Conservation (phyloP, 2,113 vertebrate genomes). For the Vidua macroura region DNA sequence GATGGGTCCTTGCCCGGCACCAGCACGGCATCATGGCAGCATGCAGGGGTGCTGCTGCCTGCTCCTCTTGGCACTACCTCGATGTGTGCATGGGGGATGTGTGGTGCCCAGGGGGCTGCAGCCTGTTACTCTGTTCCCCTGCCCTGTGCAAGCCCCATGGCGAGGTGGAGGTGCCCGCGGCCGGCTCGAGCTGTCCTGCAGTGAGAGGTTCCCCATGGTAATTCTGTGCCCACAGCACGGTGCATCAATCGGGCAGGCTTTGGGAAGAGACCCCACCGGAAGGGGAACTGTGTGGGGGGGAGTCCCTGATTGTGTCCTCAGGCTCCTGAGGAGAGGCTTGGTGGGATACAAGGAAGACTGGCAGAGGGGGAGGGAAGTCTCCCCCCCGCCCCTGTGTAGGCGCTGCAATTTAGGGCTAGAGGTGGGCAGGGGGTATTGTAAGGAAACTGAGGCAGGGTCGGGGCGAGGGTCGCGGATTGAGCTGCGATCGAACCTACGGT, state of each 20-base stretch:
- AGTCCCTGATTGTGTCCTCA: neutral
- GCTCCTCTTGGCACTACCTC: neutral
- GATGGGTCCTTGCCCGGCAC: neutral
- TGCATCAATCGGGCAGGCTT: neutral
- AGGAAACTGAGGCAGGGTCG: neutral
- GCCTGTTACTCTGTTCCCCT: accelerated
- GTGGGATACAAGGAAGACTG: neutral
- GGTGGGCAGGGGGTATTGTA: neutral
- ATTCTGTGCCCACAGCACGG: neutral
- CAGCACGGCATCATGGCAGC: accelerated
- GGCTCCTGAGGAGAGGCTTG: neutral
- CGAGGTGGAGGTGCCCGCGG: accelerated
- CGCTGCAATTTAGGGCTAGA: neutral
- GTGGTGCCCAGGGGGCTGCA: neutral
- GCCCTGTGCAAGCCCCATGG: neutral
- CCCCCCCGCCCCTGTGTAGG: neutral
- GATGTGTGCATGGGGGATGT: accelerated
- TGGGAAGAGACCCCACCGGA: neutral
- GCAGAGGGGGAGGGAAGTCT: neutral
- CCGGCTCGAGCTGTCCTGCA: accelerated
- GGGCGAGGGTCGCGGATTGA: accelerated
- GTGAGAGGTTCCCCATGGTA: neutral
- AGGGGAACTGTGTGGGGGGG: no score
- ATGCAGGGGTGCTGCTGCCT: neutral
- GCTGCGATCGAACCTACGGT: neutral